phyloP scores from a whole-genome alignment of 2,888 invertebrate genomes.

The Stenolophus ochropezus region DNA sequence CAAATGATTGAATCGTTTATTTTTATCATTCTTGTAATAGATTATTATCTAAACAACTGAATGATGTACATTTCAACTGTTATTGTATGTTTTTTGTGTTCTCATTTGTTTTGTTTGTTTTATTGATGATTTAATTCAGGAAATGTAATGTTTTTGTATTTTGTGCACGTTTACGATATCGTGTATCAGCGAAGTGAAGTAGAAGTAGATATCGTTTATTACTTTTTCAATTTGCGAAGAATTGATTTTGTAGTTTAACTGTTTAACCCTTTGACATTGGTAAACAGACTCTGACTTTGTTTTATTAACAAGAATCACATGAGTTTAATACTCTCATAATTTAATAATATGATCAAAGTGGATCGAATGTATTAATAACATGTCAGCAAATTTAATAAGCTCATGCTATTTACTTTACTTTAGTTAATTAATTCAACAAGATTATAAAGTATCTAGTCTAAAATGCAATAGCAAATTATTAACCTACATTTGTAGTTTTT shows the following conservation, averaged over 20 bases:
- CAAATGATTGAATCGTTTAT: not conserved
- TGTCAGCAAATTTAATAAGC: not conserved
- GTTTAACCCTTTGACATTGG: not conserved
- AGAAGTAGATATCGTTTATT: not conserved
- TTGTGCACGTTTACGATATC: not conserved
- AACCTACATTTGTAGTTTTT: too few species aligned
- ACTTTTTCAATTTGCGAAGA: not conserved
- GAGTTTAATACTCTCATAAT: not conserved
- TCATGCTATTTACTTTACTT: not conserved
- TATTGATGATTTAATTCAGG: not conserved
- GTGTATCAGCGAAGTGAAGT: not conserved
- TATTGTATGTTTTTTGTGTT: not conserved
- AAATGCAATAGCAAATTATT: too few species aligned
- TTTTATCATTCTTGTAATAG: not conserved
- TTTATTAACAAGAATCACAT: not conserved
- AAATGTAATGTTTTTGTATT: not conserved
- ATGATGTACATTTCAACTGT: not conserved
- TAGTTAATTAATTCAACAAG: not conserved
- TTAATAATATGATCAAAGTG: not conserved
- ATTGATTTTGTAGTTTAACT: not conserved
- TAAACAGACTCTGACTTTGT: not conserved
- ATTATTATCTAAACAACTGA: too few species aligned
- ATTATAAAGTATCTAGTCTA: too few species aligned
- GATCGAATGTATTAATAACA: not conserved
- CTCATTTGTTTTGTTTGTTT: not conserved